Conservation (phyloP, 2,888 invertebrate genomes). For the Cinara cedri region DNA sequence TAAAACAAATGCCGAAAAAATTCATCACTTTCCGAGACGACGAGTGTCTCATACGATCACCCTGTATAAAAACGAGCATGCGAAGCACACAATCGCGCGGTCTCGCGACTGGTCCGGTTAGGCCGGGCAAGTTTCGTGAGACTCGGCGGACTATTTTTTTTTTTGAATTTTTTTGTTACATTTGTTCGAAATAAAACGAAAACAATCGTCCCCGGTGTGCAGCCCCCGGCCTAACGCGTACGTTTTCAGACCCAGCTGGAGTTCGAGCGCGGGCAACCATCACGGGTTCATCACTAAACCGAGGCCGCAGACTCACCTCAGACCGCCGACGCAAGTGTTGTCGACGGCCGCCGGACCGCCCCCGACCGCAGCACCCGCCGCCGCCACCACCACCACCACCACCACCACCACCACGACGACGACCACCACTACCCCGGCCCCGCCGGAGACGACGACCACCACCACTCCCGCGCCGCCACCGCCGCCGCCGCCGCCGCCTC, state of each 20-base stretch:
- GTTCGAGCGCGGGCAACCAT: slow-evolving; percentile 27
- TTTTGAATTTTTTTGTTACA: too few relatives aligned
- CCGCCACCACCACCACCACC: slow-evolving; percentile 56
- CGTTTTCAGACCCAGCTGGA: slow-evolving; percentile 51
- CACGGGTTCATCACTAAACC: slow-evolving; percentile 57
- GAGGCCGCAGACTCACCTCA: slow-evolving; percentile 49
- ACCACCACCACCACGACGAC: slow-evolving; percentile 60
- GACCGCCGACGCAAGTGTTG: slow-evolving; percentile 58
- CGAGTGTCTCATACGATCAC: too few relatives aligned
- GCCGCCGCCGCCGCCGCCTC: slow-evolving; percentile 61
- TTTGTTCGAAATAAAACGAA: too few relatives aligned
- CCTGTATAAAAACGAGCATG: too few relatives aligned
- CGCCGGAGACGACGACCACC: not conserved
- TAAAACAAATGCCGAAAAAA: too few relatives aligned
- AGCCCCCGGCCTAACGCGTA: not conserved
- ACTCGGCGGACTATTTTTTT: too few relatives aligned
- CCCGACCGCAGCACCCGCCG: slow-evolving; percentile 57
- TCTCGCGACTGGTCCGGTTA: too few relatives aligned
- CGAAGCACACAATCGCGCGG: too few relatives aligned
- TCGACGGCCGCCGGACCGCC: slow-evolving; percentile 57
- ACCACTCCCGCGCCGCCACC: slow-evolving; percentile 53
- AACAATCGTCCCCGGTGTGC: too few relatives aligned
- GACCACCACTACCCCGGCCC: slow-evolving; percentile 52
- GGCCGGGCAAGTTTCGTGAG: too few relatives aligned
- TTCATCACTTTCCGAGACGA: too few relatives aligned